phyloP scores from a whole-genome alignment of 2,888 invertebrate genomes.

The Apamea monoglypha region DNA sequence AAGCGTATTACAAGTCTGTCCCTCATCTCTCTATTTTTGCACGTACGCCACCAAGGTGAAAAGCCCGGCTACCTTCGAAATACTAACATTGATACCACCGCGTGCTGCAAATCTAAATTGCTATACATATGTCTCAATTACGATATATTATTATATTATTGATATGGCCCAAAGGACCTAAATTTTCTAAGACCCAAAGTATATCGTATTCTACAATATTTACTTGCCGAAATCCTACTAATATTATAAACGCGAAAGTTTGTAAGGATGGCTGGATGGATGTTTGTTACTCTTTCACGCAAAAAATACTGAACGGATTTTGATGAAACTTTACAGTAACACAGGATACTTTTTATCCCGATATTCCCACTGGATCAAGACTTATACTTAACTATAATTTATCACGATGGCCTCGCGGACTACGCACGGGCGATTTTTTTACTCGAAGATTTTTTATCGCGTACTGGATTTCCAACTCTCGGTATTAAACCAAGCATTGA shows the following conservation, averaged over 20 bases:
- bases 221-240: conserved; percentile 1
- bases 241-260: too few relatives aligned
- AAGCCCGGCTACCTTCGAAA: conserved; percentile 39
- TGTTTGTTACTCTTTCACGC: too few relatives aligned
- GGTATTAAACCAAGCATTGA: background rate
- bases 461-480: background rate
- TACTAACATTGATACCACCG: conserved; percentile 31
- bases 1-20: conserved; percentile 34
- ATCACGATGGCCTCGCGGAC: background rate
- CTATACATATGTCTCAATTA: conserved; percentile 18
- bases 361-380: too few relatives aligned
- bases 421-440: too few relatives aligned
- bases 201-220: background rate
- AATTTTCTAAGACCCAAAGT: background rate
- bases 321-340: too few relatives aligned
- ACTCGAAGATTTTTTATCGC: background rate
- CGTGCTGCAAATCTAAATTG: conserved; percentile 55
- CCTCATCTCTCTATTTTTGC: conserved; percentile 47
- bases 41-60: conserved; percentile 58
- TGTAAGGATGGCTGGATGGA: too few relatives aligned
- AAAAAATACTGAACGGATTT: too few relatives aligned
- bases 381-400: background rate
- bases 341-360: too few relatives aligned
- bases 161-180: conserved; percentile 15
- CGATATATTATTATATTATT: too few relatives aligned